Conservation (phyloP, 2,888 invertebrate genomes). For the Orthonychiurus folsomi region DNA sequence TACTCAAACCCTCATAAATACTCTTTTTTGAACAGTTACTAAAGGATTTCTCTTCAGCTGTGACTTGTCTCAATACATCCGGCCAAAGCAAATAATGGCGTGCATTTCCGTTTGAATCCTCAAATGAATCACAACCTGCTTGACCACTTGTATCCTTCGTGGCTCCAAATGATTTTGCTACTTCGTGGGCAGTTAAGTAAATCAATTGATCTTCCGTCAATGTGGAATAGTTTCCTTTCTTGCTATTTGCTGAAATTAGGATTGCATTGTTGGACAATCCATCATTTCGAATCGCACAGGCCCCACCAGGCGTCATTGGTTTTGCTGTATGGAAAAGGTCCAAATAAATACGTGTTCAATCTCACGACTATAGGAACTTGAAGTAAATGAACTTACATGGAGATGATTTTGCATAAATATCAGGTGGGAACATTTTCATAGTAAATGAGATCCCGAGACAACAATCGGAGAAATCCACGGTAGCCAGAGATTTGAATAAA, state of each 20-base stretch:
- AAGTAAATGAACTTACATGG: conserved; percentile 7
- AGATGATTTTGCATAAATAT: conserved; percentile 21
- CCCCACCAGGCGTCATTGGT: conserved; percentile 19
- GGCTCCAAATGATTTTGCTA: conserved; percentile 33
- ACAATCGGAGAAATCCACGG: conserved; percentile 32
- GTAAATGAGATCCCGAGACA: conserved; percentile 37
- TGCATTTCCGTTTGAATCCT: conserved; percentile 11
- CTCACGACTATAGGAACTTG: background rate
- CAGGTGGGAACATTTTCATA: conserved; percentile 32
- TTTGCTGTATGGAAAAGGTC: conserved; percentile 8
- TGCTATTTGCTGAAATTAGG: conserved; percentile 33
- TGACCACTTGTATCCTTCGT: conserved; percentile 25
- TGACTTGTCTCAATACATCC: conserved; percentile 26
- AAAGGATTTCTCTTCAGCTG: conserved; percentile 28
- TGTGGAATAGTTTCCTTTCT: conserved; percentile 18
- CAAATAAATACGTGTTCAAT: background rate
- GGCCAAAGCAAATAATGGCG: conserved; percentile 38
- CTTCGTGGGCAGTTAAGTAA: conserved; percentile 30
- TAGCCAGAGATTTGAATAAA: conserved; percentile 23
- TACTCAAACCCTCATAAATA: conserved; percentile 21
- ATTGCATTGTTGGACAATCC: conserved; percentile 30
- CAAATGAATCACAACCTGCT: conserved; percentile 33
- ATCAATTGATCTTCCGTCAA: conserved; percentile 25
- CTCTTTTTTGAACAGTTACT: conserved; percentile 28
- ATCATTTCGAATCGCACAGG: conserved; percentile 24